These are phyloP conservation scores for Pogonocichla stellata DNA, from an alignment of 2,113 vertebrate genomes.

Conservation along the genomic window DNA sequence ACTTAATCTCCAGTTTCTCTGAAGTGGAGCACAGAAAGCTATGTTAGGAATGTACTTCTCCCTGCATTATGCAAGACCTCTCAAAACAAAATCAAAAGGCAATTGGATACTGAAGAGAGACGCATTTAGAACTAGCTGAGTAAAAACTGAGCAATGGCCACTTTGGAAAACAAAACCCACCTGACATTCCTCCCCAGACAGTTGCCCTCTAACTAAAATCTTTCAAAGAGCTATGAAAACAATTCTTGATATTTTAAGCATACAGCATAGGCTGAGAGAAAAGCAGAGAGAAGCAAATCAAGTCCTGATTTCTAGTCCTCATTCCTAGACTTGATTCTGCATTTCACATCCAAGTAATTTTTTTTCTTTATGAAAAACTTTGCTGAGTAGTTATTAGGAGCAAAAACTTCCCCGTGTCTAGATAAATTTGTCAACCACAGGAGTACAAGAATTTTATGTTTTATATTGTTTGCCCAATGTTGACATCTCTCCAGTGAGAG, in stretches of 20 bases:
- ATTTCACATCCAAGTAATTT: background rate
- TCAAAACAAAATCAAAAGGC: background rate
- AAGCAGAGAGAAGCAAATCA: background rate
- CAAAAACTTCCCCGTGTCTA: background rate
- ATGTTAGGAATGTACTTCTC: background rate
- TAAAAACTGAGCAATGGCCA: background rate
- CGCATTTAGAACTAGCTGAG: background rate
- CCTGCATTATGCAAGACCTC: background rate
- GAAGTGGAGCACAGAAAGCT: background rate
- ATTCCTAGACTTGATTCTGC: background rate
- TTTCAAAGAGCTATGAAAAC: background rate
- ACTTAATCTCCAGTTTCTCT: background rate
- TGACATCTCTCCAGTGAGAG: accelerated
- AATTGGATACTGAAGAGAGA: background rate
- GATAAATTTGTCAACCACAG: background rate
- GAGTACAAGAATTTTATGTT: background rate
- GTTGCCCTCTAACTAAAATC: background rate
- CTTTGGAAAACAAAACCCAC: background rate
- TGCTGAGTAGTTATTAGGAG: background rate
- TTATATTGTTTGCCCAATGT: background rate
- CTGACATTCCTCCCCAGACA: background rate
- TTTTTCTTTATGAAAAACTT: background rate
- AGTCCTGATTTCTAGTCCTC: background rate
- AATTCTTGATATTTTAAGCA: background rate
- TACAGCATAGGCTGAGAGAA: background rate